A percentile compares a stretch with the other conserved stretches of the same genome.
Evolutionary conservation across 37 sponge, comb jelly and placozoan species (phyloP).

Genomic region (Ianthella basta): DNA sequence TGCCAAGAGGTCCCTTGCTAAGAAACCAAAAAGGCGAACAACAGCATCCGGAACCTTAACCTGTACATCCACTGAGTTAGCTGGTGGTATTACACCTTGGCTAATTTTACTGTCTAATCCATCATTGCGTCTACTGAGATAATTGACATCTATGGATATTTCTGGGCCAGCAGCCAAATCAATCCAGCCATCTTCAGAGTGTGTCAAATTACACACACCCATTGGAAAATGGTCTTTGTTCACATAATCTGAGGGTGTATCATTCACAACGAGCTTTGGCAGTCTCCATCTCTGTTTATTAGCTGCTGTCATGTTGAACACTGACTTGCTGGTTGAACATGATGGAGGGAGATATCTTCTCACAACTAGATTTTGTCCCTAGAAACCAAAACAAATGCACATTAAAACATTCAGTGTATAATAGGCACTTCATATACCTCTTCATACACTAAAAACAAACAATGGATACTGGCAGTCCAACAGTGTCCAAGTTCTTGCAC

Average conservation of each 20-base stretch:
- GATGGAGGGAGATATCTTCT: constrained; percentile 70
- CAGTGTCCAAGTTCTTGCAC: too few relatives aligned
- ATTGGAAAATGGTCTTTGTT: constrained; percentile 58
- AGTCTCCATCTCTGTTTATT: constrained; percentile 67
- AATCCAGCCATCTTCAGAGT: constrained; percentile 73
- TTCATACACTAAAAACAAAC: too few relatives aligned
- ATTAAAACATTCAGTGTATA: too few relatives aligned
- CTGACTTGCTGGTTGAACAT: constrained; percentile 47
- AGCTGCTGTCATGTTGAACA: constrained; percentile 51
- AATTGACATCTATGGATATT: constrained; percentile 49
- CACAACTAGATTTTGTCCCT: constrained; percentile 74
- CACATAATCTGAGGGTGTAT: neutral
- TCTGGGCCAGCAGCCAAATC: constrained; percentile 68
- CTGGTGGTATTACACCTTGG: constrained; percentile 13
- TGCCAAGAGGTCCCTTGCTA: constrained; percentile 58
- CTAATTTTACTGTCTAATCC: constrained; percentile 5
- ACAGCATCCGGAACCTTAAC: constrained; percentile 41
- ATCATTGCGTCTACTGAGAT: constrained; percentile 46
- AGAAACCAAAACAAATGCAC: neutral
- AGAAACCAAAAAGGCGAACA: constrained; percentile 66
- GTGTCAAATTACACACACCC: constrained; percentile 53
- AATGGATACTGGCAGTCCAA: too few relatives aligned
- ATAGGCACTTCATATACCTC: too few relatives aligned
- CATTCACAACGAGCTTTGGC: neutral
- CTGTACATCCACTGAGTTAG: constrained; percentile 47